These are phyloP conservation scores for Ctenicera cuprea DNA, from an alignment of 2,888 invertebrate species.

Conservation along the genomic window DNA sequence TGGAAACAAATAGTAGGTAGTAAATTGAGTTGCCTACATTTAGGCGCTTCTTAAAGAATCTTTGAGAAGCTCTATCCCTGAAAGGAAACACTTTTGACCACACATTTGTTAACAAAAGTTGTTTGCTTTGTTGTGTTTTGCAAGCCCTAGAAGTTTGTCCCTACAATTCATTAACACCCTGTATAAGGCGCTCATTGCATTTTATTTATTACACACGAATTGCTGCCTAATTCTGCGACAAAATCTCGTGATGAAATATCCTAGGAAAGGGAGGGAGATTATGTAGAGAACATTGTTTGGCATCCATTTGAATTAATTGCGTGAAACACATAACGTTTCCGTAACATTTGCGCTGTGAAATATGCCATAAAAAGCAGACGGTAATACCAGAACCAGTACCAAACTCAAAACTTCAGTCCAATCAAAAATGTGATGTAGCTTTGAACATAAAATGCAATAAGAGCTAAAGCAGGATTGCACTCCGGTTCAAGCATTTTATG, in stretches of 20 bases:
- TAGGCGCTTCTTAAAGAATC: too few relatives aligned
- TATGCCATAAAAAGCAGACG: slow-evolving; percentile 12
- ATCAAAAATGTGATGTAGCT: slow-evolving; percentile 18
- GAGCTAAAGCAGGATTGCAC: slow-evolving; percentile 16
- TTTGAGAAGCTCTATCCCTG: too few relatives aligned
- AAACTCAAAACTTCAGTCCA: slow-evolving; percentile 16
- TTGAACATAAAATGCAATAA: slow-evolving; percentile 31
- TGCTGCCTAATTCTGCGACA: neutral
- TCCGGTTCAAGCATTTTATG: slow-evolving; percentile 13
- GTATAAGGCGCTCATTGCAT: too few relatives aligned
- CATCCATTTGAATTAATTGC: slow-evolving; percentile 25
- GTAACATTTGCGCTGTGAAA: slow-evolving; percentile 13
- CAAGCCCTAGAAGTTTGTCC: too few relatives aligned
- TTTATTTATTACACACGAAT: slow-evolving; percentile 1
- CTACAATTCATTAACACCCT: too few relatives aligned
- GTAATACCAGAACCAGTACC: neutral
- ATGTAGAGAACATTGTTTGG: slow-evolving; percentile 1
- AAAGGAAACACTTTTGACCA: too few relatives aligned
- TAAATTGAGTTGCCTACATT: too few relatives aligned
- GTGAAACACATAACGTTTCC: slow-evolving; percentile 23
- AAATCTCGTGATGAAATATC: neutral
- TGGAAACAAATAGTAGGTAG: too few relatives aligned
- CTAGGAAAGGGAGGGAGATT: neutral
- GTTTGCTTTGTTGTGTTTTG: too few relatives aligned
- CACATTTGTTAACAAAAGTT: too few relatives aligned